phyloP scores from a whole-genome alignment of 2,888 invertebrate species.

The Tachystola acroxantha region DNA sequence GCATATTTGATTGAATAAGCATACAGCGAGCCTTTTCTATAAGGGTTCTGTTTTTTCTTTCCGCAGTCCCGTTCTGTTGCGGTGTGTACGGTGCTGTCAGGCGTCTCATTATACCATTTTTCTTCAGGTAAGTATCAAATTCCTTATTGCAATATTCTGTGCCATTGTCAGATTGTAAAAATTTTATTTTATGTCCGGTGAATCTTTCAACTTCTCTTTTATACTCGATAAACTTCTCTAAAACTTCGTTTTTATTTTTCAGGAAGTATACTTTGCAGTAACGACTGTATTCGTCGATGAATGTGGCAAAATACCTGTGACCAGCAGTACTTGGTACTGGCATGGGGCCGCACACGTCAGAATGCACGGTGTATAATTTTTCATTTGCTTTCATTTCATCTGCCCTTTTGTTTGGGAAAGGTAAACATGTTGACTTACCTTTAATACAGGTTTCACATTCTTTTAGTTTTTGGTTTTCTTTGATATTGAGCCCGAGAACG shows the following conservation, averaged over 20 bases:
- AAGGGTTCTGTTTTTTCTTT: conserved; percentile 10
- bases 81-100: not conserved
- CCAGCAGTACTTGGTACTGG: not conserved
- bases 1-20: conserved; percentile 1
- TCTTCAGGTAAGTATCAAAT: not conserved
- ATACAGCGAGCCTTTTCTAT: not conserved
- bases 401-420: conserved; percentile 1
- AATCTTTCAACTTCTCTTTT: conserved; percentile 6
- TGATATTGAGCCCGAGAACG: conserved; percentile 4
- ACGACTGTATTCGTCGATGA: conserved; percentile 13
- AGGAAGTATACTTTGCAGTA: conserved; percentile 12
- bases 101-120: not conserved
- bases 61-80: not conserved
- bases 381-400: not conserved
- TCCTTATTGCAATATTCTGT: not conserved
- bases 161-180: conserved; percentile 8
- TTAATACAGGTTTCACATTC: conserved; percentile 8
- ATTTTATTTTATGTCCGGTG: conserved; percentile 3
- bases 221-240: conserved; percentile 9
- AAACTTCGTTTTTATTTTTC: conserved; percentile 8
- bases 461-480: not conserved
- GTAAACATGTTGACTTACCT: conserved; percentile 6
- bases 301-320: conserved; percentile 9
- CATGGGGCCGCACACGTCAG: not conserved
- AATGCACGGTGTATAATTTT: not conserved